These are phyloP conservation scores for Astreopora myriophthalma DNA, from an alignment of 64 coral and sea anemone species.

Conservation along the genomic window DNA sequence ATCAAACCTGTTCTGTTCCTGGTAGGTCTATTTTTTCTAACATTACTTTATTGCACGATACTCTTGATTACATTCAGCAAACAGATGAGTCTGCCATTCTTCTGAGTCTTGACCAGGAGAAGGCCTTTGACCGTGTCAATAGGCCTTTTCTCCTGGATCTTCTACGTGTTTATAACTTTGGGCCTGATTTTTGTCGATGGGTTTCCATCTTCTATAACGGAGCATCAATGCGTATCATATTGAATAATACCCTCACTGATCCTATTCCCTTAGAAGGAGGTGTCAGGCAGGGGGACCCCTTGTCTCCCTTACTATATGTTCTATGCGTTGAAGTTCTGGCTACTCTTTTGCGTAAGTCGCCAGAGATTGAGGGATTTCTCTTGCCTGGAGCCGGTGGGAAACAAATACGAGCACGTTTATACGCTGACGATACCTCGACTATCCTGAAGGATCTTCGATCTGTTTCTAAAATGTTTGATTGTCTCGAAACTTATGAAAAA, in stretches of 20 bases:
- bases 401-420: not conserved
- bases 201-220: not conserved
- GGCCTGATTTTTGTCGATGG: not conserved
- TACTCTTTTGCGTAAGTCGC: not conserved
- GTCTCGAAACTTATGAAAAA: not conserved
- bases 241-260: not conserved
- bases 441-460: not conserved
- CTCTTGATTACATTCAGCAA: not conserved
- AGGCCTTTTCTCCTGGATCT: not conserved
- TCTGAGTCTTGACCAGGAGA: conserved; percentile 12
- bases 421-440: conserved; percentile 23
- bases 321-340: not conserved
- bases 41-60: not conserved
- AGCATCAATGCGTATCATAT: not conserved
- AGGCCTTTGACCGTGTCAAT: conserved; percentile 31
- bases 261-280: not conserved
- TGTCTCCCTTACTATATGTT: conserved; percentile 11
- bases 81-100: not conserved
- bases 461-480: not conserved
- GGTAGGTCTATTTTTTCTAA: not conserved
- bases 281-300: not conserved
- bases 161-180: not conserved
- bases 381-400: not conserved
- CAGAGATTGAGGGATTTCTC: not conserved
- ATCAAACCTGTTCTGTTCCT: conserved; percentile 1